These are phyloP conservation scores for Tauraco hartlaubi DNA, from an alignment of 2,797 vertebrate genomes.

Conservation along the genomic window DNA sequence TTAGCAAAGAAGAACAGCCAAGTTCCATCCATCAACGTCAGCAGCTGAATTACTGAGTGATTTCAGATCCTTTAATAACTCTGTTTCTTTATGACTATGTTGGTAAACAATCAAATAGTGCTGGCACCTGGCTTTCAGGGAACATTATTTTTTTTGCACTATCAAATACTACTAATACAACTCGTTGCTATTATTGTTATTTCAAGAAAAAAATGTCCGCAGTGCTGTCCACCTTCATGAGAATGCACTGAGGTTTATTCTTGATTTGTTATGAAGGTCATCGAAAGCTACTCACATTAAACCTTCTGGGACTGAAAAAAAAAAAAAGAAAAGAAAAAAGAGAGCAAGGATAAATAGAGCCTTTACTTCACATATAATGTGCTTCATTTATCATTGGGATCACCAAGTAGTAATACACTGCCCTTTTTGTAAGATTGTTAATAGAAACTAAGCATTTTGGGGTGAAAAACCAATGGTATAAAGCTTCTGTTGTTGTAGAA, in stretches of 20 bases:
- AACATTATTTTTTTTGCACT: constrained; percentile 69
- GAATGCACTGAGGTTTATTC: constrained; percentile 10
- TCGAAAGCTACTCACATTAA: constrained; percentile 43
- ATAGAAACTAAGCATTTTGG: constrained; percentile 59
- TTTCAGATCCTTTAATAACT: constrained; percentile 83
- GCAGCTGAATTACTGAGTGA: constrained; percentile 81
- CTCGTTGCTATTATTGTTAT: not conserved
- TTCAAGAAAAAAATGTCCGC: not conserved
- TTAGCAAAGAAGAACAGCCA: constrained; percentile 83
- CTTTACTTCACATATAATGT: constrained; percentile 63
- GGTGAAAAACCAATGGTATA: constrained; percentile 21
- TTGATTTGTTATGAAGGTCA: constrained; percentile 55
- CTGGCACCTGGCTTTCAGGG: constrained; percentile 64
- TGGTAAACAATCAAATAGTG: constrained; percentile 80
- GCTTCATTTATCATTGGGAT: constrained; percentile 69
- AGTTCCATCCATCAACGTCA: constrained; percentile 91
- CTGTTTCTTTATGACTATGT: constrained; percentile 74
- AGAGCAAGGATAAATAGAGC: constrained; percentile 46
- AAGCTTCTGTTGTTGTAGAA: constrained; percentile 35
- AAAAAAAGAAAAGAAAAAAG: constrained; percentile 19
- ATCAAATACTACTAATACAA: constrained; percentile 45
- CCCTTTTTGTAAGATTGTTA: constrained; percentile 64
- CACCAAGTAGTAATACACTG: constrained; percentile 43
- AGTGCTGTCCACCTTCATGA: not conserved
- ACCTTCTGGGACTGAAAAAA: constrained; percentile 8